Evolutionary conservation across 2,797 vertebrate species (phyloP), one percentile per base, ranked within the genome.

Genomic region (Semaprochilodus insignis): DNA sequence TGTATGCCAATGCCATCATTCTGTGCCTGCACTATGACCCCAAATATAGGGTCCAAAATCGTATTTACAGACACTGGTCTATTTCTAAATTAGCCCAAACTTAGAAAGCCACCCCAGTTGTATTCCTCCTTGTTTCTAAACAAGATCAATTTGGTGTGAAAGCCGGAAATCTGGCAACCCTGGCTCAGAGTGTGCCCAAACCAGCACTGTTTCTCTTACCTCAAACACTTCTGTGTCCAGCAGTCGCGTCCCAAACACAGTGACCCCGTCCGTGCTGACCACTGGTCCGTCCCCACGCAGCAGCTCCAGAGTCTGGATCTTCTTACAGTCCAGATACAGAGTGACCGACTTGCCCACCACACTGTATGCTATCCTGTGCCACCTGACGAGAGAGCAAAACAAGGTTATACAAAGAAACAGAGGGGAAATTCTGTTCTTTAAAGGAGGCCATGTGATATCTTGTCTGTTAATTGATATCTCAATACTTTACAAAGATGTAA

Each of bases 321-420:
- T 91, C 84, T 94, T 87, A 81, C 97, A 98, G 90, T 99, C 97
- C 78, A 95, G 74, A 85, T 96, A 94, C 86, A 97, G 89, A 0
- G 96, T 96, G 60, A 95, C 94, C 5, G 83, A 90, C 85, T 92
- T 92, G 31, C 90, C 94, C 34, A 94, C 90, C 57, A 98, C 91
- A 0, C 96, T 96, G 90, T 96, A 92, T 0, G 96, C 97, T 85
- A 97, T 92, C 7, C 96, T 94, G 88, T 98, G 97, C 97, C 97
- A 99, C 90, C 97, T 99, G 54, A 74, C 14, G 13, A 76, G 51
- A 83, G 31, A 62, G 21, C 44, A 55, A 27, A 40, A 6, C 54
- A 34, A 44, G 59, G 66, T 73, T 73, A 72, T 57, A 23, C 48
- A n/a, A 1, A 23, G 57, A 60, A 62, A 59, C 48, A 25, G 25